Base-by-base conservation (phyloP, 2,113 vertebrate species). In the Rhegmatorhina hoffmannsi region DNA sequence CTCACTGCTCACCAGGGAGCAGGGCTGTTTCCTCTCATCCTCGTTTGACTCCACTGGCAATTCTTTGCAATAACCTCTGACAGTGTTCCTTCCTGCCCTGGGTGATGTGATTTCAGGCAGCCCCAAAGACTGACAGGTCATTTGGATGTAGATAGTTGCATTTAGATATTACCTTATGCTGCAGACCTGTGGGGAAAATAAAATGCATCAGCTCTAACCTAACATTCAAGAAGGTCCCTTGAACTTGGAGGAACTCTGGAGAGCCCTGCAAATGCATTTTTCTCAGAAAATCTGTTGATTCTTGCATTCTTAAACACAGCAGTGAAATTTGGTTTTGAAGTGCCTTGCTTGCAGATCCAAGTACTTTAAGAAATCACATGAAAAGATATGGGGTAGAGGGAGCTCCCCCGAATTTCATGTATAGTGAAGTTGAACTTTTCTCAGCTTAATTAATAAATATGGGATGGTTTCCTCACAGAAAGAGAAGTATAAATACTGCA, bases 41-140 rank as follows among this genome's bases (percentile, higher is more conserved):
- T 52, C 31, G 64, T 49, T 74, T 5, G 3, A 21, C 28, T 34
- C 44, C 18, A 26, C 20, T 36, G 26, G 33, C 17, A 66, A 15
- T 36, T 34, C 49, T 78, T 73, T 56, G 26, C 68, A 72, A 14
- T 40, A 52, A 25, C 8, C 17, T 43, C 38, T 58, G 28, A 36
- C 46, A 50, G 21, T 19, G 3, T 47, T 64, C 7, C 16, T 82
- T 82, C 2, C 0, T 25, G 21, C 19, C 12, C 8, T 10, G 53
- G 12, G 17, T n/a, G 38, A 10, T 14, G 3, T 53, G n/a, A 24
- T 46, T 47, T 74, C 26, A 52, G 63, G 76, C 29, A 63, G 14
- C 31, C 24, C 17, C 15, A 11, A 38, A 74, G 46, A 24, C 26
- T 1, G 1, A 16, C 0, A 1, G 10, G 36, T 38, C 33, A 38